phyloP scores from a whole-genome alignment of 2,888 invertebrate genomes.

The Agrochola lota region DNA sequence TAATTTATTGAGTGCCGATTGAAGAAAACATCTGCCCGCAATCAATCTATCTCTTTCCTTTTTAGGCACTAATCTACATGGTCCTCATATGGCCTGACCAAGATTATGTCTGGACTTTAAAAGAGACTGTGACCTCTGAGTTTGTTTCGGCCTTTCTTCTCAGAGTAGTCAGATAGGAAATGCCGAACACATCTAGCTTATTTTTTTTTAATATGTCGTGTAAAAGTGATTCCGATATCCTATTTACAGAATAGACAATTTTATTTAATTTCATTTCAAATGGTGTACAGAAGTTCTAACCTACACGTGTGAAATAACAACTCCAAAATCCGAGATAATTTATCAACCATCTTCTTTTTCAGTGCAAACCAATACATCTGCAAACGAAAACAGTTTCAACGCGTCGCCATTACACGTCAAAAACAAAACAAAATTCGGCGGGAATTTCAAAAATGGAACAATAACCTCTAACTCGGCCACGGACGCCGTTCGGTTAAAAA shows the following conservation, averaged over 20 bases:
- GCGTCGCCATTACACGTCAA: conserved; percentile 70
- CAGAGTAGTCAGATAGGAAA: no score
- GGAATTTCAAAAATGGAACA: conserved; percentile 87
- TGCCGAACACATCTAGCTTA: no score
- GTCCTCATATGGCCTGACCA: no score
- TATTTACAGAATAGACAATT: no score
- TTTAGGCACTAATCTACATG: background rate
- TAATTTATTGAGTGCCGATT: background rate
- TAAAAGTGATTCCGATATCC: no score
- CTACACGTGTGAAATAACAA: conserved; percentile 14
- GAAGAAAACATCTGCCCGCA: background rate
- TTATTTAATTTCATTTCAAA: background rate
- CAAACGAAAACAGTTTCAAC: conserved; percentile 64
- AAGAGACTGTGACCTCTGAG: no score
- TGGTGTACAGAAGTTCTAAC: background rate
- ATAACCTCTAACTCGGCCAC: conserved; percentile 89
- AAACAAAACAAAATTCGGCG: conserved; percentile 79
- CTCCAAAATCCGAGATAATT: conserved; percentile 34
- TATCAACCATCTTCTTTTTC: conserved; percentile 59
- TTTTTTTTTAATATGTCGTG: no score
- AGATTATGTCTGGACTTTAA: no score
- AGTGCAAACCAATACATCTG: conserved; percentile 57
- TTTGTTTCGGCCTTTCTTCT: no score
- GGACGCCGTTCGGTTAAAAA: conserved; percentile 84
- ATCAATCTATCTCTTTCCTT: background rate